Percentiles rank a stretch among this genome's conserved stretches.
Evolutionary conservation across 2,113 vertebrate species (phyloP).

Genomic region (Genyomyrus donnyi): DNA sequence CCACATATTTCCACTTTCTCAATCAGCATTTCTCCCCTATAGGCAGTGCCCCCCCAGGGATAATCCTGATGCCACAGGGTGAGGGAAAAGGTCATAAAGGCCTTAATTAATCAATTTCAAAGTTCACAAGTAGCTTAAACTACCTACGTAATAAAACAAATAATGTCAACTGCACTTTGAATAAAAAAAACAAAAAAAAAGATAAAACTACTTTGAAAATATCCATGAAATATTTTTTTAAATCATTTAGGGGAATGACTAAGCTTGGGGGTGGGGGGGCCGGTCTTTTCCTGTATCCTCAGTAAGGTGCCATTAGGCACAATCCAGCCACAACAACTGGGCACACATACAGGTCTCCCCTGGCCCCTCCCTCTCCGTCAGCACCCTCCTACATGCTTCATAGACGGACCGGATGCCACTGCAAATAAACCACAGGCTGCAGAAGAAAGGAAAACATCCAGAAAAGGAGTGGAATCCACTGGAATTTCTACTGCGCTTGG

Average conservation of each 20-base stretch:
- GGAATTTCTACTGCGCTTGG: not conserved
- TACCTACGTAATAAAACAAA: not conserved
- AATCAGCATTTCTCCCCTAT: not conserved
- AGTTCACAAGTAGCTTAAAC: not conserved
- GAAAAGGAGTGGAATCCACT: slow-evolving; percentile 4
- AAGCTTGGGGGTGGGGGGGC: not conserved
- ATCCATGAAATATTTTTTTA: not conserved
- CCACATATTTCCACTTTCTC: not conserved
- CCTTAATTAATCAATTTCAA: slow-evolving; percentile 12
- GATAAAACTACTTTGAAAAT: not conserved
- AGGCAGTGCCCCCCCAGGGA: not conserved
- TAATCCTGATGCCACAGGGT: not conserved
- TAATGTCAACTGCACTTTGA: not conserved
- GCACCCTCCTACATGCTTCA: not conserved
- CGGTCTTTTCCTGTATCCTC: not conserved
- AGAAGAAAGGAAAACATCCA: not conserved
- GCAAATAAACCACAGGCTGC: not conserved
- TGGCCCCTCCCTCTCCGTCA: not conserved
- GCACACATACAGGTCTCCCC: not conserved
- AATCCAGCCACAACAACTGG: not conserved
- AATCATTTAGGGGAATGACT: not conserved
- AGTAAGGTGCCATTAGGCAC: not conserved
- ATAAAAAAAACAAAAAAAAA: not conserved
- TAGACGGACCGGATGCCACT: not conserved
- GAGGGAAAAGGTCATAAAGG: slow-evolving; percentile 3